Conservation (phyloP, 2,797 vertebrate genomes). For the Cryptoblepharus egeriae region DNA sequence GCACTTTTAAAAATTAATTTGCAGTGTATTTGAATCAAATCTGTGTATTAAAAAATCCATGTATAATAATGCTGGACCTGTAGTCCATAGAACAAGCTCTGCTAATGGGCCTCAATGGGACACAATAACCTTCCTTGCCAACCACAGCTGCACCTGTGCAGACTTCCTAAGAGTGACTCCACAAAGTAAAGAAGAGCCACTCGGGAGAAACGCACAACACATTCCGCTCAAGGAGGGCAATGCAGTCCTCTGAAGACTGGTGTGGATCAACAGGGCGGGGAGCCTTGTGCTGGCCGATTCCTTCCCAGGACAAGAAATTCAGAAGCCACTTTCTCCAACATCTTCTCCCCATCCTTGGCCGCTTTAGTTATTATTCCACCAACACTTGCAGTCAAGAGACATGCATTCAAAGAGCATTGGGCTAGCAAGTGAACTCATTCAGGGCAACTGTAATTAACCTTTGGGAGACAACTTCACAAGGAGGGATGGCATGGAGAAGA, state of each 20-base stretch:
- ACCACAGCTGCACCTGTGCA: no score
- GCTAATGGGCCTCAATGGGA: no score
- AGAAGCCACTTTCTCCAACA: slow-evolving; percentile 41
- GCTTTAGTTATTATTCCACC: slow-evolving; percentile 48
- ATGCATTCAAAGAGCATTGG: slow-evolving; percentile 74
- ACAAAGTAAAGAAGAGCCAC: neutral
- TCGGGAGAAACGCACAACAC: slow-evolving; percentile 31
- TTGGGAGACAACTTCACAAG: slow-evolving; percentile 55
- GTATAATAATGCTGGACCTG: no score
- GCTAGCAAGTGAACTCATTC: slow-evolving; percentile 51
- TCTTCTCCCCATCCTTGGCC: slow-evolving; percentile 40
- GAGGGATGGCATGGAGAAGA: slow-evolving; percentile 40
- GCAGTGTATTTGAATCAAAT: no score
- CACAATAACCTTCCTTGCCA: no score
- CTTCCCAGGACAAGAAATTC: slow-evolving; percentile 50
- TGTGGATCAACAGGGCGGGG: slow-evolving; percentile 49
- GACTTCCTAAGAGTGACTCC: no score
- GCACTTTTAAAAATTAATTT: no score
- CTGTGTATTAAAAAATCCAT: no score
- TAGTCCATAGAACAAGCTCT: no score
- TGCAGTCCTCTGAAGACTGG: slow-evolving; percentile 51
- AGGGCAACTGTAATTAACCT: slow-evolving; percentile 75
- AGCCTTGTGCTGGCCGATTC: slow-evolving; percentile 57
- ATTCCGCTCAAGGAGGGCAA: slow-evolving; percentile 64
- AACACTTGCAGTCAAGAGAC: slow-evolving; percentile 31